These are phyloP conservation scores for Drosophila helvetica DNA, from an alignment of 2,888 invertebrate species.

Conservation along the genomic window DNA sequence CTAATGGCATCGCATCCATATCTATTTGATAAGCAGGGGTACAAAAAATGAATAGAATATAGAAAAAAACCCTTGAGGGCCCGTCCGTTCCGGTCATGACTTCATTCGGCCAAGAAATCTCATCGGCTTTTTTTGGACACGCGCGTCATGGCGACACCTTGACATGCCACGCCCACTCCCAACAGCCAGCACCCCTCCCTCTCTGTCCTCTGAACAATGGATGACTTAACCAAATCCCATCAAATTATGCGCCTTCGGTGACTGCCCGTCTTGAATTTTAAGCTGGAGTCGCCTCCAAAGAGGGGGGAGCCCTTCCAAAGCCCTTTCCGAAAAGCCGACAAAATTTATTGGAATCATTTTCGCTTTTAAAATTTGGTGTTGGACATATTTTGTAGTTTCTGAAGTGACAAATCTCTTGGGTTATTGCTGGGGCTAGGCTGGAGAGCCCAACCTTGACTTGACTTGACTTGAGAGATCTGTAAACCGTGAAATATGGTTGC, in stretches of 20 bases:
- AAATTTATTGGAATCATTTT: conserved; percentile 37
- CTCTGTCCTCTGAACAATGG: conserved; percentile 28
- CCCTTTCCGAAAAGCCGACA: conserved; percentile 26
- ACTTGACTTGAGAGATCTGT: too few species aligned
- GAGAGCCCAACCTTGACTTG: too few species aligned
- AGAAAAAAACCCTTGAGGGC: conserved; percentile 14
- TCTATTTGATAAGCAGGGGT: background rate
- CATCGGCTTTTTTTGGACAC: conserved; percentile 25
- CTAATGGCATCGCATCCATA: conserved; percentile 25
- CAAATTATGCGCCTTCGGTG: conserved; percentile 70
- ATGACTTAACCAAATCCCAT: conserved; percentile 78
- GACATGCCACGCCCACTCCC: conserved; percentile 40
- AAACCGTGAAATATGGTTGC: too few species aligned
- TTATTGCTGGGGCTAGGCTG: too few species aligned
- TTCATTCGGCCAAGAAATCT: conserved; percentile 37
- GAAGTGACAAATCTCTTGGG: conserved; percentile 35
- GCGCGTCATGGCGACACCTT: conserved; percentile 48
- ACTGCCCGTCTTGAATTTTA: conserved; percentile 71
- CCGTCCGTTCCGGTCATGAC: conserved; percentile 21
- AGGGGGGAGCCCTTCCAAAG: background rate
- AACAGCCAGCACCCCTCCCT: conserved; percentile 5
- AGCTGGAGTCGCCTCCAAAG: conserved; percentile 10
- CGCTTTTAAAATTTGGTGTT: conserved; percentile 24
- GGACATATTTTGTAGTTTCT: conserved; percentile 17
- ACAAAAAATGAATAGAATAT: conserved; percentile 20